A percentile compares a stretch with the other conserved stretches of the same genome.
Conservation (phyloP, 2,888 invertebrate species). For the Caenorhabditis afra region DNA sequence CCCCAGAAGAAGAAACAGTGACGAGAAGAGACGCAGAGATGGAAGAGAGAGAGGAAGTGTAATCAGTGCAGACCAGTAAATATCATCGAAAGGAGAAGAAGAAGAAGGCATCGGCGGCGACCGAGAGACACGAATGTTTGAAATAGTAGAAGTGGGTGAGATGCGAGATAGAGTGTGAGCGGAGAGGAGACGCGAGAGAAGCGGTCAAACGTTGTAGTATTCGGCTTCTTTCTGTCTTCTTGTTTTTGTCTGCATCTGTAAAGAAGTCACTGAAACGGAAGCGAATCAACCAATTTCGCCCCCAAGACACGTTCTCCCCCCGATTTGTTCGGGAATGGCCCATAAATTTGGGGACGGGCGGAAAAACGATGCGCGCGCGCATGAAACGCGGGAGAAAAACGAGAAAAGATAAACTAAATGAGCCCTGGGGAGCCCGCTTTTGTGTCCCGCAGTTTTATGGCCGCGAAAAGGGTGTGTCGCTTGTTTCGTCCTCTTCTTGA, state of each 20-base stretch:
- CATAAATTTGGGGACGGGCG: constrained; percentile 34
- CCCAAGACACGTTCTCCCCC: background rate
- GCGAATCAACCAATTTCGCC: background rate
- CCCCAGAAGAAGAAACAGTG: background rate
- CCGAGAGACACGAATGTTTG: constrained; percentile 1
- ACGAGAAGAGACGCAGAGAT: constrained; percentile 19
- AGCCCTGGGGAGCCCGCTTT: constrained; percentile 24
- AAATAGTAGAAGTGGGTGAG: background rate
- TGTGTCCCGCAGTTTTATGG: constrained; percentile 1
- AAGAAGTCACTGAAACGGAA: constrained; percentile 11
- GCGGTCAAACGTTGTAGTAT: background rate
- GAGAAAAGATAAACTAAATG: constrained; percentile 49
- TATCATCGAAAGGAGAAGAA: constrained; percentile 14
- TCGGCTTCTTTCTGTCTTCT: background rate
- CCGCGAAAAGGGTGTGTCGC: constrained; percentile 6
- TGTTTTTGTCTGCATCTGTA: constrained; percentile 12
- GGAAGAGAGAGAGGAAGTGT: constrained; percentile 28
- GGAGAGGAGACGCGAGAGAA: constrained; percentile 10
- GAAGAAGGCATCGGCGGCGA: background rate
- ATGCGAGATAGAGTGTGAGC: background rate
- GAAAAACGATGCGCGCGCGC: background rate
- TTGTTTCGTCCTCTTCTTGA: background rate
- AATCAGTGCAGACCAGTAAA: constrained; percentile 44
- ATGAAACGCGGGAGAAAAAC: constrained; percentile 1
- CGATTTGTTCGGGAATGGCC: constrained; percentile 18